Conservation (phyloP, 2,888 invertebrate species). For the Sycophila texana region DNA sequence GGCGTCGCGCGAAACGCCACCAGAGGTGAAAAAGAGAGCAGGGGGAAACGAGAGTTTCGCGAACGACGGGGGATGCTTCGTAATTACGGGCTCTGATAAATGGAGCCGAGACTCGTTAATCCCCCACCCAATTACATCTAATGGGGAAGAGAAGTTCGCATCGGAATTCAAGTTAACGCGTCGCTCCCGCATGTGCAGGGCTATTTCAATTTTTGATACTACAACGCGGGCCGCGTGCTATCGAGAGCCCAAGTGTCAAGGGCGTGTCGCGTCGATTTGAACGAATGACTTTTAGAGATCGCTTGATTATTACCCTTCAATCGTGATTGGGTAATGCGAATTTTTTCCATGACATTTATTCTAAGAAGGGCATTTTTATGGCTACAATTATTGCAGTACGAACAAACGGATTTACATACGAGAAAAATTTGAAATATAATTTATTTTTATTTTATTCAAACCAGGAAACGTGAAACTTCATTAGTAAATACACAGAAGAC, state of each 20-base stretch:
- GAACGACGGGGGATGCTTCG: conserved; percentile 66
- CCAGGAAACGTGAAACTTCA: no score
- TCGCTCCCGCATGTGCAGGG: not conserved
- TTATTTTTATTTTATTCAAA: no score
- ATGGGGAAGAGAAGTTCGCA: conserved; percentile 61
- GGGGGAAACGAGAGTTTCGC: conserved; percentile 27
- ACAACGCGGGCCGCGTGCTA: not conserved
- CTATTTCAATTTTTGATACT: conserved; percentile 52
- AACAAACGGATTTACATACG: no score
- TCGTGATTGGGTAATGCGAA: not conserved
- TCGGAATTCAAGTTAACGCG: conserved; percentile 25
- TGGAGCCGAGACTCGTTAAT: conserved; percentile 74
- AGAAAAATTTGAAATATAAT: no score
- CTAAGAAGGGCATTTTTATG: not conserved
- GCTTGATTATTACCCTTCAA: not conserved
- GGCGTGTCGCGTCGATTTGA: not conserved
- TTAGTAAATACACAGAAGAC: no score
- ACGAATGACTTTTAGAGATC: conserved; percentile 10
- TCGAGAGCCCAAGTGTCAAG: not conserved
- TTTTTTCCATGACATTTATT: conserved; percentile 4
- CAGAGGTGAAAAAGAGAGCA: conserved; percentile 53
- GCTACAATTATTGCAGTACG: no score
- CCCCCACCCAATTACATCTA: conserved; percentile 72
- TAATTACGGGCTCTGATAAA: conserved; percentile 74
- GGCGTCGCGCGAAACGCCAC: conserved; percentile 58